Conservation (phyloP, 2,797 vertebrate genomes). For the Momotus momota region DNA sequence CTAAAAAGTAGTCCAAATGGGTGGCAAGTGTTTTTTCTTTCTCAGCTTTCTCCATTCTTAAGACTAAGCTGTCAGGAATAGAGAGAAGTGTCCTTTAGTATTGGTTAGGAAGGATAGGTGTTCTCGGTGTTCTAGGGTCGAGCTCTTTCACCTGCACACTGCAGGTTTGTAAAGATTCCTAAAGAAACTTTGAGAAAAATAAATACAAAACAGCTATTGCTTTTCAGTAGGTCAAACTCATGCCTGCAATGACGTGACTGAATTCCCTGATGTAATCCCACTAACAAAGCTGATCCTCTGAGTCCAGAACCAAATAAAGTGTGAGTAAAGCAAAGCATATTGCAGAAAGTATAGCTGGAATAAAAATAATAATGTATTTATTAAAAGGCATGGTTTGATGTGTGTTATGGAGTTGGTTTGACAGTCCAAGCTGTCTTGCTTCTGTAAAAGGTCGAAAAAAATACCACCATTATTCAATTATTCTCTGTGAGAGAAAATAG, state of each 20-base stretch:
- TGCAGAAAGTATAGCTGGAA: constrained; percentile 14
- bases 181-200: background rate
- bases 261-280: constrained; percentile 47
- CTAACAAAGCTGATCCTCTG: constrained; percentile 34
- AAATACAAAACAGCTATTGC: background rate
- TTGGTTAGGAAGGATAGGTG: background rate
- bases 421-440: background rate
- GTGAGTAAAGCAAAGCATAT: background rate
- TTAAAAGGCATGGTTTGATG: constrained; percentile 1
- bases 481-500: background rate
- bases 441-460: background rate
- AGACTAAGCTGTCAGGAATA: background rate
- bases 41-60: background rate
- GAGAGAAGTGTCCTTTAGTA: background rate
- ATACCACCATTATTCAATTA: background rate
- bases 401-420: background rate
- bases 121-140: background rate
- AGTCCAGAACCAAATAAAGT: background rate
- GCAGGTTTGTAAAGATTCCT: background rate
- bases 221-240: background rate
- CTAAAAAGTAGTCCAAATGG: background rate
- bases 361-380: constrained; percentile 25
- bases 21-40: background rate
- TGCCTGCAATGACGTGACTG: constrained; percentile 11
- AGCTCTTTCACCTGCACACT: background rate